phyloP scores from a whole-genome alignment of 2,797 vertebrate genomes.

The Enteromius treurensis region DNA sequence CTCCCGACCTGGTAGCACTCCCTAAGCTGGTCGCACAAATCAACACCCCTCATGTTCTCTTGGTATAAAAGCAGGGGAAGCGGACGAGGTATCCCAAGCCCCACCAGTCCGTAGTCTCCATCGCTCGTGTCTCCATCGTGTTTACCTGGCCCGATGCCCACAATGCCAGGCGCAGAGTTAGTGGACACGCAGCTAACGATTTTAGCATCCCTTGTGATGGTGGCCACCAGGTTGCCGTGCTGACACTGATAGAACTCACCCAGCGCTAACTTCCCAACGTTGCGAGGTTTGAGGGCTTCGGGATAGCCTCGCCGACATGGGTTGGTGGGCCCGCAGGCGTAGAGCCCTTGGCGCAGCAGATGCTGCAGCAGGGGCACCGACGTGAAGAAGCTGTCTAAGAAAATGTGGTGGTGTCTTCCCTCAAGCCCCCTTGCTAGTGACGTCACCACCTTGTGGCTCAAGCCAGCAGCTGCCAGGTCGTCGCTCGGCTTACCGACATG shows the following conservation, averaged over 20 bases:
- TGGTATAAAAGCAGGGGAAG: slow-evolving; percentile 82
- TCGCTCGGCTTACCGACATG: slow-evolving; percentile 74
- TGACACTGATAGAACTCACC: slow-evolving; percentile 86
- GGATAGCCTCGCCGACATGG: slow-evolving; percentile 79
- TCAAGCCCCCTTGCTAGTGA: slow-evolving; percentile 80
- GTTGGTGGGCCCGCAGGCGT: slow-evolving; percentile 80
- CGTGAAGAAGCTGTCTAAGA: slow-evolving; percentile 84
- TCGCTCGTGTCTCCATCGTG: slow-evolving; percentile 67
- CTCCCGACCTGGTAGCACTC: slow-evolving; percentile 85
- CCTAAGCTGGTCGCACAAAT: slow-evolving; percentile 82
- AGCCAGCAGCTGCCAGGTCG: slow-evolving; percentile 63
- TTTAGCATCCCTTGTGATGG: slow-evolving; percentile 79
- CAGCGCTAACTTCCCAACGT: slow-evolving; percentile 79
- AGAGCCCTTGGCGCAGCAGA: slow-evolving; percentile 77
- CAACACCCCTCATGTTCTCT: slow-evolving; percentile 85
- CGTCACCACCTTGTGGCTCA: slow-evolving; percentile 76
- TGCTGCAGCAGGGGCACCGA: slow-evolving; percentile 80
- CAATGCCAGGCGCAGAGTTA: slow-evolving; percentile 82
- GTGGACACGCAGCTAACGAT: slow-evolving; percentile 81
- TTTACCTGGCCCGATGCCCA: slow-evolving; percentile 79
- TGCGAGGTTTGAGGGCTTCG: slow-evolving; percentile 77
- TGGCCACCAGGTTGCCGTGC: slow-evolving; percentile 80
- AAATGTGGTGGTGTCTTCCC: slow-evolving; percentile 81
- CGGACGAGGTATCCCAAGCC: slow-evolving; percentile 74
- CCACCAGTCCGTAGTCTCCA: slow-evolving; percentile 67